Evolutionary conservation across 2,797 vertebrate species (phyloP), one percentile per base, ranked within the genome.

Genomic region (Anguilla obscura): DNA sequence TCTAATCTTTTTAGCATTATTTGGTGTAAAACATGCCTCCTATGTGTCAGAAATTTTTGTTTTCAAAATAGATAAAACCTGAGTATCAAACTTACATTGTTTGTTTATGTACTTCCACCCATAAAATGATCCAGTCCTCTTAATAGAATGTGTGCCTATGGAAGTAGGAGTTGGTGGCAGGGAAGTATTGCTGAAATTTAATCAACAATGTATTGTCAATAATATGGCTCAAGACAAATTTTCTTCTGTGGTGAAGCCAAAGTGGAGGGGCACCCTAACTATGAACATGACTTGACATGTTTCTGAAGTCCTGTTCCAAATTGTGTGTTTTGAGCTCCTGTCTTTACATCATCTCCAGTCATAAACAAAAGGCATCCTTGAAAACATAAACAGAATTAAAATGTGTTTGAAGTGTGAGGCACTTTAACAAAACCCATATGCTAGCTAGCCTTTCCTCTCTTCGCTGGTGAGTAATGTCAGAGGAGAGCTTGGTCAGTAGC

Each of bases 221-320:
- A 21, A 58, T 58, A 58, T 58, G 56, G 14, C 16, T 18, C 56
- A 18, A 2, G 56, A 16, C 56, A 18, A 3, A n/a, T 69, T 69
- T 27, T 69, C 8, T 27, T n/a, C 63, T 69, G 24, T 69, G 24
- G 24, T 69, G 5, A 14, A 10, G n/a, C 63, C 63, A n/a, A 69
- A 69, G 24, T 27, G 3, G 4, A 69, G 14, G n/a, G 63, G n/a
- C 27, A 74, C 30, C 69, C 30, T 74, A 30, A 69, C 40, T 27
- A 74, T 74, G 69, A 33, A 74, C 85, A 86, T 91, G 69, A 33
- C 7, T 93, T 36, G 36, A 92, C 12, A 94, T 92, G 91, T 91
- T 90, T 93, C 89, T 90, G 82, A 91, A 91, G 71, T 89, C 91
- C 86, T 63, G 87, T 89, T 89, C 92, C 88, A 89, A 92, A 90